A percentile compares a stretch with the other conserved stretches of the same genome.
Conservation (phyloP, 2,888 invertebrate genomes). For the Phalangium opilio region DNA sequence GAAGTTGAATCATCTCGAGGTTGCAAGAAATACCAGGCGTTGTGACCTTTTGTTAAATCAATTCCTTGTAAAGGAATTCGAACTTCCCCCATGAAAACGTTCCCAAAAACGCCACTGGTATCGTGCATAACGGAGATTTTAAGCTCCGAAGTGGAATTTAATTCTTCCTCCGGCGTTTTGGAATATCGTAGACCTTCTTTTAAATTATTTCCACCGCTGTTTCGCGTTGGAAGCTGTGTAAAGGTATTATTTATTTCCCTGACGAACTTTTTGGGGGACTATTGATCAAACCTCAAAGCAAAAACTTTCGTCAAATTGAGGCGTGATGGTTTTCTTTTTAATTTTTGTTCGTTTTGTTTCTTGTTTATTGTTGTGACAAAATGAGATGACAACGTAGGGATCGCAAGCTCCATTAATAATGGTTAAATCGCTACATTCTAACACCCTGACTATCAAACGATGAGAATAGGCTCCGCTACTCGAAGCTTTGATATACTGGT, state of each 20-base stretch:
- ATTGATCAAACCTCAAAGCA: conserved; percentile 47
- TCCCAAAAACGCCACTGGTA: conserved; percentile 54
- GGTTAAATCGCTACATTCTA: conserved; percentile 73
- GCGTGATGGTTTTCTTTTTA: conserved; percentile 76
- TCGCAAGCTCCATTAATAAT: conserved; percentile 81
- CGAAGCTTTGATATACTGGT: conserved; percentile 39
- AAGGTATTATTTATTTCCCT: too few relatives aligned
- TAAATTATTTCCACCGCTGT: too few relatives aligned
- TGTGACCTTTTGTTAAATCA: conserved; percentile 45
- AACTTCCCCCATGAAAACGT: conserved; percentile 77
- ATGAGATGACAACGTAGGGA: conserved; percentile 66
- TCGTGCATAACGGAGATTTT: conserved; percentile 76
- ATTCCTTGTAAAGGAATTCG: conserved; percentile 56
- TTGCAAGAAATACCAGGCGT: conserved; percentile 68
- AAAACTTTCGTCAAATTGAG: conserved; percentile 74
- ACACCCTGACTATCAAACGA: conserved; percentile 42
- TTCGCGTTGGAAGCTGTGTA: too few relatives aligned
- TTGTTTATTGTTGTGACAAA: conserved; percentile 51
- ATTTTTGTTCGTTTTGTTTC: conserved; percentile 55
- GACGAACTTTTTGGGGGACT: too few relatives aligned
- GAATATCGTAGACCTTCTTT: too few relatives aligned
- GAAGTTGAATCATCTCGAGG: conserved; percentile 40
- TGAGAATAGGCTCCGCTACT: conserved; percentile 33
- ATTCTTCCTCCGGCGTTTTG: too few relatives aligned
- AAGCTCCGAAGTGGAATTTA: conserved; percentile 29